Evolutionary conservation across 2,113 vertebrate species (phyloP).

Genomic region (Labrus mixtus): DNA sequence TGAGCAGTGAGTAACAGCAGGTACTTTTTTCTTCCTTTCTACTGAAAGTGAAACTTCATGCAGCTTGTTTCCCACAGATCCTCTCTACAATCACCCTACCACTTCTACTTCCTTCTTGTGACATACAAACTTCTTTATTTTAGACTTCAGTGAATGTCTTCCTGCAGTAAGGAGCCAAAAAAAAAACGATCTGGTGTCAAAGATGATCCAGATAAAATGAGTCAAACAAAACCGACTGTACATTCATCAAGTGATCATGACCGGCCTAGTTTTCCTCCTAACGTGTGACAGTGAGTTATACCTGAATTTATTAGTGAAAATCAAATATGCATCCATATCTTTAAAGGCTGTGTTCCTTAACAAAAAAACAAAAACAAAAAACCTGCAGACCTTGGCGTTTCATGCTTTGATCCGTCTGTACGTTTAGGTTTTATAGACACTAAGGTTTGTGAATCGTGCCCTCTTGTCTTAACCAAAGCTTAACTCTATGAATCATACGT

Average conservation of each 20-base stretch:
- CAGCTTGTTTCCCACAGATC: background rate
- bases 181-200: too few relatives aligned
- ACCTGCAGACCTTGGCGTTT: too few relatives aligned
- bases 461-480: conserved; percentile 2
- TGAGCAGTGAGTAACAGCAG: background rate
- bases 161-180: background rate
- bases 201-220: too few relatives aligned
- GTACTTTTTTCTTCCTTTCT: background rate
- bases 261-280: background rate
- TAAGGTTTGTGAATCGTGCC: background rate
- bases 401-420: too few relatives aligned
- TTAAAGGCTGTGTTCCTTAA: background rate
- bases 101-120: background rate
- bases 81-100: background rate
- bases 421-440: too few relatives aligned
- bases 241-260: background rate
- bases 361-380: background rate
- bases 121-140: background rate
- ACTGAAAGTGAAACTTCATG: background rate
- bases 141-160: background rate
- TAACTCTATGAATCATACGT: conserved; percentile 19
- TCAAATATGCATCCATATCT: background rate
- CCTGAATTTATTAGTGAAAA: background rate
- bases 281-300: background rate
- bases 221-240: too few relatives aligned